Evolutionary conservation across 2,888 invertebrate genomes (phyloP).

Genomic region (Drosophila kuntzei): DNA sequence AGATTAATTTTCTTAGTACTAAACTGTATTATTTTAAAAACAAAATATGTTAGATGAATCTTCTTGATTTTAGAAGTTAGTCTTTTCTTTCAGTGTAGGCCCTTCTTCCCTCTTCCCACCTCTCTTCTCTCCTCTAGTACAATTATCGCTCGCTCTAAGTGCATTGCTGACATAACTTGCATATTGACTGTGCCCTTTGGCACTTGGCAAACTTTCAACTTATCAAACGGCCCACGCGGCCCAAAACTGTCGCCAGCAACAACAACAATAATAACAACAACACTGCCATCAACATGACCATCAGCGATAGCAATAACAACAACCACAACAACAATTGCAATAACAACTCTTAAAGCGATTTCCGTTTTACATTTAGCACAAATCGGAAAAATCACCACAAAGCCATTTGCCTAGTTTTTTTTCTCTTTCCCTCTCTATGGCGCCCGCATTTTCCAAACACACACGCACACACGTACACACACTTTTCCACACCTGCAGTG

Average conservation of each 20-base stretch:
- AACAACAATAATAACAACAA: constrained; percentile 12
- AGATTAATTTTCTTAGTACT: no score
- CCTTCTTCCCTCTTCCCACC: no score
- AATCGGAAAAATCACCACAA: constrained; percentile 38
- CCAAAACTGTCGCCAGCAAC: constrained; percentile 32
- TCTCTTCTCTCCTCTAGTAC: background rate
- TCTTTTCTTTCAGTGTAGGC: no score
- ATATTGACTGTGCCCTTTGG: constrained; percentile 47
- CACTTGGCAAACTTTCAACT: constrained; percentile 64
- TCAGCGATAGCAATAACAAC: constrained; percentile 18
- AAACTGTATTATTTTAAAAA: no score
- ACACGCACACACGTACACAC: constrained; percentile 11
- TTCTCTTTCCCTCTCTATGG: background rate
- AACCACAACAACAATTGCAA: constrained; percentile 14
- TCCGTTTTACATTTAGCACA: constrained; percentile 38
- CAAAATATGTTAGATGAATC: no score
- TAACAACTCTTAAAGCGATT: constrained; percentile 40
- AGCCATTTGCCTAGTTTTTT: constrained; percentile 34
- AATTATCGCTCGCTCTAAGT: constrained; percentile 22
- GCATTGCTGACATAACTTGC: constrained; percentile 65
- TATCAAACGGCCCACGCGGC: constrained; percentile 49
- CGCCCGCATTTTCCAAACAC: constrained; percentile 36
- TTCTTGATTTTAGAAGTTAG: no score
- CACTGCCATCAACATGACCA: constrained; percentile 15
- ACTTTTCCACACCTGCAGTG: constrained; percentile 41